Evolutionary conservation across 37 sponge, comb jelly and placozoan species (phyloP).

Genomic region (Spongilla lacustris): DNA sequence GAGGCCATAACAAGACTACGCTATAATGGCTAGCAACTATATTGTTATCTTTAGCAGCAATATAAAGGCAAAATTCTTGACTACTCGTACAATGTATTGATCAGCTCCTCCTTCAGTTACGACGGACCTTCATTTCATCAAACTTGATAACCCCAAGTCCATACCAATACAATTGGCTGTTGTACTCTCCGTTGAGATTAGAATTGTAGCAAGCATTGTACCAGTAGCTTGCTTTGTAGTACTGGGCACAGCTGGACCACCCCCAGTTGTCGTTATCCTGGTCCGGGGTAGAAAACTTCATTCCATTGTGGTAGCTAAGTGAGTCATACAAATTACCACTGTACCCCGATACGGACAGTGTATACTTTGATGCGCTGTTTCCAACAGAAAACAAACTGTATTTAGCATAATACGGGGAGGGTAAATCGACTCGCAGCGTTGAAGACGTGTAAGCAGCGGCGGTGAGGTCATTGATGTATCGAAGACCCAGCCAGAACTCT

Average conservation of each 20-base stretch:
- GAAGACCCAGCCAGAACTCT: conserved; percentile 74
- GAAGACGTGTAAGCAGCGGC: background rate
- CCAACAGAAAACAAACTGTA: conserved; percentile 4
- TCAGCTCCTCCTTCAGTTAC: background rate
- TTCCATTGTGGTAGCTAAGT: conserved; percentile 10
- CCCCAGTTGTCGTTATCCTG: background rate
- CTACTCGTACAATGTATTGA: too few relatives aligned
- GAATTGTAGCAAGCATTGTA: background rate
- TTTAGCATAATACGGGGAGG: background rate
- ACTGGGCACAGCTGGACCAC: background rate
- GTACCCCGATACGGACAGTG: too few relatives aligned
- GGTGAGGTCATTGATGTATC: conserved; percentile 58
- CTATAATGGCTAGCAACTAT: too few relatives aligned
- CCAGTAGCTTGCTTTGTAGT: conserved; percentile 3
- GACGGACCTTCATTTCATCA: background rate
- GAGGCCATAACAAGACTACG: too few relatives aligned
- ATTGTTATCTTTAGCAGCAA: too few relatives aligned
- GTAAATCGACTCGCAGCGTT: conserved; percentile 13
- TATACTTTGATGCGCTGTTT: too few relatives aligned
- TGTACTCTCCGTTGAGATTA: conserved; percentile 8
- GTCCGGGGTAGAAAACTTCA: conserved; percentile 11
- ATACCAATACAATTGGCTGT: background rate
- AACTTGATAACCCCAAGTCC: background rate
- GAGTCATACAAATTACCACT: background rate
- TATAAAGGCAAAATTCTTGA: too few relatives aligned